These are phyloP conservation scores for Hirtodrosophila cameraria DNA, from an alignment of 2,888 invertebrate genomes.

Conservation along the genomic window DNA sequence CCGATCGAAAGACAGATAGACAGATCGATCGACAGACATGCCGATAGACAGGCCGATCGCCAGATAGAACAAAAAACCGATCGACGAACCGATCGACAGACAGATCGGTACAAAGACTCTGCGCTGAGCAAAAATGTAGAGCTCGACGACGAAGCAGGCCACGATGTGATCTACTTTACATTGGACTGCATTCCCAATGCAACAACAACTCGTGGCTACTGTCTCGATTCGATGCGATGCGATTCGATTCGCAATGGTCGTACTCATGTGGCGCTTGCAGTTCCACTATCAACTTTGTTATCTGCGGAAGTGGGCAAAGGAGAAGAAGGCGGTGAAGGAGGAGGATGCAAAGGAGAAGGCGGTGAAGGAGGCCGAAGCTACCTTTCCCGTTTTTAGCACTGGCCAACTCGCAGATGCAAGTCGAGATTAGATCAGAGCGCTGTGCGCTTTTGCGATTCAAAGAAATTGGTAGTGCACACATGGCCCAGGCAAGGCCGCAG, in stretches of 20 bases:
- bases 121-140: slow-evolving; percentile 14
- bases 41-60: not conserved
- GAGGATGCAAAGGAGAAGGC: not conserved
- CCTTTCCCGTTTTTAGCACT: slow-evolving; percentile 10
- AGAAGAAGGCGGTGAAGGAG: slow-evolving; percentile 19
- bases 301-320: slow-evolving; percentile 36
- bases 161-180: slow-evolving; percentile 77
- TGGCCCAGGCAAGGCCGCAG: slow-evolving; percentile 52
- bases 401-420: slow-evolving; percentile 63
- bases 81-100: slow-evolving; percentile 14
- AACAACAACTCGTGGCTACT: slow-evolving; percentile 29
- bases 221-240: no score
- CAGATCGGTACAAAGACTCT: slow-evolving; percentile 19
- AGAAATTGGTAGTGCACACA: slow-evolving; percentile 76
- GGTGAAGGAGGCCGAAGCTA: slow-evolving; percentile 6
- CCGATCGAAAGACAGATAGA: not conserved
- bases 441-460: slow-evolving; percentile 65
- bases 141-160: slow-evolving; percentile 29
- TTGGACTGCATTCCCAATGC: slow-evolving; percentile 48
- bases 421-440: slow-evolving; percentile 69
- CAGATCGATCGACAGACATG: slow-evolving; percentile 13
- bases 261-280: slow-evolving; percentile 73
- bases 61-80: not conserved
- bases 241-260: not conserved
- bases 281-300: slow-evolving; percentile 72